Base-by-base conservation (phyloP, 2,113 vertebrate genomes). In the Bos javanicus region DNA sequence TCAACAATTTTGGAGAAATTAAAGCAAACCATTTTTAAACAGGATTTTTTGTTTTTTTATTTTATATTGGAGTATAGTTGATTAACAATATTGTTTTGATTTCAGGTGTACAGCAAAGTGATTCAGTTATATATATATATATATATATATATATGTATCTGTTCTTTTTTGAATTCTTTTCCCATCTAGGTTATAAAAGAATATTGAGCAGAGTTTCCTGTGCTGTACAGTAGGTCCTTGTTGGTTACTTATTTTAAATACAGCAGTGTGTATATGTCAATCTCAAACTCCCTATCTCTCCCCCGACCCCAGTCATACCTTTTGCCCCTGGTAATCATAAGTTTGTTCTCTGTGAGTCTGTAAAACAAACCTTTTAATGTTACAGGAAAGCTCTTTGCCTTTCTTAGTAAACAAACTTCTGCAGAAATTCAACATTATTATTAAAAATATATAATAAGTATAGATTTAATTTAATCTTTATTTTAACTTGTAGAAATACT, bases 391-490 rank as follows among this genome's bases (percentile, higher is more conserved):
- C 33, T 59, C 59, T 95, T 92, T 59, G 60, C 39, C 19, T 48
- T 84, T 87, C 39, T 82, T 71, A 71, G 43, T 92, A 87, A 95
- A 71, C 14, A 86, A 36, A 56, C 15, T 67, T 88, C 33, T 15
- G 52, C 84, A 92, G 84, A 82, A 88, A 87, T 88, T 82, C 43
- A 88, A 2, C 60, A 82, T 59, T 39, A 43, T 81, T 43, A 39
- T 74, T 82, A 88, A 54, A 81, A 43, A 33, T 50, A 82, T 33
- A 64, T 91, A 56, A 28, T 87, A 87, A 81, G 50, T 82, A 71
- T n/a, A 87, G 50, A 82, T 82, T 87, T 87, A 64, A 64, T 56
- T 64, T 87, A 80, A 67, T 39, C 28, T 92, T 59, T 59, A 50
- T 57, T 86, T 17, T 87, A 48, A 67, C 17, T 57, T 91, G 6